Evolutionary conservation across 1,140 invertebrate genomes (phyloP).

Genomic region (Ooceraea biroi): DNA sequence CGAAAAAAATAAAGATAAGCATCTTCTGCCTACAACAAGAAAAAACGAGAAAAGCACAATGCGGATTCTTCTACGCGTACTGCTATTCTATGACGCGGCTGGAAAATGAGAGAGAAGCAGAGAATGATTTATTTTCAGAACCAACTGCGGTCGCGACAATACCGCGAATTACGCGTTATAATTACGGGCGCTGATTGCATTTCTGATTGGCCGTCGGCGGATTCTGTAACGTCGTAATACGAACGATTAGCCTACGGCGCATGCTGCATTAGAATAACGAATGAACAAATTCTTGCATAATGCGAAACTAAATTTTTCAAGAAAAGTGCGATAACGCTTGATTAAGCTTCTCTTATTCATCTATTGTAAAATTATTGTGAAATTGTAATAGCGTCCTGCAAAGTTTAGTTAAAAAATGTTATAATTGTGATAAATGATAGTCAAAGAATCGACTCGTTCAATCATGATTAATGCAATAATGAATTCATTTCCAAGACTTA

Average conservation of each 20-base stretch:
- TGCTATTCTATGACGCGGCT: neutral
- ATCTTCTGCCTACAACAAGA: conserved; percentile 30
- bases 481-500: no score
- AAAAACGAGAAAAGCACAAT: conserved; percentile 12
- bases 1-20: conserved; percentile 24
- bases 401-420: conserved; percentile 1
- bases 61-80: neutral
- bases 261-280: conserved; percentile 17
- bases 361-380: neutral
- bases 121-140: conserved; percentile 49
- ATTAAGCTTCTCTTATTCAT: neutral
- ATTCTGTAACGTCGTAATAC: conserved; percentile 22
- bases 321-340: neutral
- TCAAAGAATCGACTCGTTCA: no score
- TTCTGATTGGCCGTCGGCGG: conserved; percentile 38
- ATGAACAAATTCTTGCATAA: conserved; percentile 32
- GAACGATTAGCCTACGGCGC: conserved; percentile 32
- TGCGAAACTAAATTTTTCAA: conserved; percentile 6
- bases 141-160: conserved; percentile 34
- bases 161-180: conserved; percentile 58
- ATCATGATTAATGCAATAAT: no score
- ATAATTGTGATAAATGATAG: no score
- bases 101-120: conserved; percentile 42
- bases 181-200: conserved; percentile 53
- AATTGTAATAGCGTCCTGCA: neutral